These are phyloP conservation scores for Hirtodrosophila duncani DNA, from an alignment of 2,888 invertebrate genomes.

Conservation along the genomic window DNA sequence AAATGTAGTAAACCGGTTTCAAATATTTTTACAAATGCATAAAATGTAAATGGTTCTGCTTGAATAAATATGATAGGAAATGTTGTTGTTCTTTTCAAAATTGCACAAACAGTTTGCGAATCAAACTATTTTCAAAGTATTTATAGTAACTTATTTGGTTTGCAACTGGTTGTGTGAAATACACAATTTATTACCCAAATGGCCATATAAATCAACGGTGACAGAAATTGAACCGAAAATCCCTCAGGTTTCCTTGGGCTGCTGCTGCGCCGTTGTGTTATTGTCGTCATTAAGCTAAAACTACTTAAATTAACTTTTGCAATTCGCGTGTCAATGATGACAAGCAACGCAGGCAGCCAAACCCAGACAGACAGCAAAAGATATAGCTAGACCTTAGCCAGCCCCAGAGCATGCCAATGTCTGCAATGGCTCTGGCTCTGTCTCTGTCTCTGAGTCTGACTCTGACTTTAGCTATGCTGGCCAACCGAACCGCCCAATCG, in stretches of 20 bases:
- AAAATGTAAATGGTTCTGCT: no score
- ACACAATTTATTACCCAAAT: slow-evolving; percentile 42
- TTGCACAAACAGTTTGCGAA: no score
- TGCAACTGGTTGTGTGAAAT: slow-evolving; percentile 31
- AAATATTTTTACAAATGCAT: no score
- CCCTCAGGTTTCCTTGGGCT: slow-evolving; percentile 16
- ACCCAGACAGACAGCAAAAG: slow-evolving; percentile 1
- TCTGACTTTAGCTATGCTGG: slow-evolving; percentile 10
- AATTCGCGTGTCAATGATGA: slow-evolving; percentile 57
- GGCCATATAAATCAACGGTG: slow-evolving; percentile 39
- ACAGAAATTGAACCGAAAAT: neutral
- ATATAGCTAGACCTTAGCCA: slow-evolving; percentile 35
- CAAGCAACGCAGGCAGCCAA: slow-evolving; percentile 37
- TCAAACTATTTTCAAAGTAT: no score
- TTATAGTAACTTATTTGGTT: no score
- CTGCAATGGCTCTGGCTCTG: no score
- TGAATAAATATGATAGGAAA: no score
- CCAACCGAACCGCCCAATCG: slow-evolving; percentile 33
- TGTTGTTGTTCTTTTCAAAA: no score
- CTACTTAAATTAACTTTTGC: slow-evolving; percentile 57
- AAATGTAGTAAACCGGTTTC: no score
- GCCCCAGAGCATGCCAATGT: no score
- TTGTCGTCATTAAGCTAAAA: slow-evolving; percentile 36
- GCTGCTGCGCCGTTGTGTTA: slow-evolving; percentile 14
- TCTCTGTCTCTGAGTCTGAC: neutral